These are phyloP conservation scores for Aradophagus sp. DNA, from an alignment of 1,140 invertebrate species.

Conservation along the genomic window DNA sequence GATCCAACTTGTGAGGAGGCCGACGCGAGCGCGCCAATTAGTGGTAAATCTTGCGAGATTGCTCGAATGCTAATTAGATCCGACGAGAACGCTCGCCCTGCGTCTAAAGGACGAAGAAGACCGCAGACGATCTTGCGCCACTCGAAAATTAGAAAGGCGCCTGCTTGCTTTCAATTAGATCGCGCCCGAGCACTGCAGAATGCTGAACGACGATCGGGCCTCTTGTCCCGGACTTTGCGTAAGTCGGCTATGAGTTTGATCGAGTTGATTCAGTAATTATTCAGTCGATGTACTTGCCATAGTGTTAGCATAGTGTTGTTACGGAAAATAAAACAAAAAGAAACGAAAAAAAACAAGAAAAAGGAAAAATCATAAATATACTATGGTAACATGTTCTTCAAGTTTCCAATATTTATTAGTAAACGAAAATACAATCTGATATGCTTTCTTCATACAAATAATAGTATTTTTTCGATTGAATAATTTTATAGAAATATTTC, in stretches of 20 bases:
- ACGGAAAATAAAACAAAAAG: too few relatives aligned
- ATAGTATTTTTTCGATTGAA: too few relatives aligned
- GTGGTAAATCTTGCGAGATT: conserved; percentile 45
- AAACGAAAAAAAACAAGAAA: too few relatives aligned
- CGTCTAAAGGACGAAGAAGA: conserved; percentile 27
- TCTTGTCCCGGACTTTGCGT: conserved; percentile 11
- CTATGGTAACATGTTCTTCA: too few relatives aligned
- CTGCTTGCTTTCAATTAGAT: conserved; percentile 55
- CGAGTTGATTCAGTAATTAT: conserved; percentile 17
- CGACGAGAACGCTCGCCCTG: conserved; percentile 5
- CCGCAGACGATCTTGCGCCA: conserved; percentile 57
- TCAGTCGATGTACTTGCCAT: conserved; percentile 5
- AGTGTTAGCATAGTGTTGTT: background rate
- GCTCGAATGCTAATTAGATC: conserved; percentile 55
- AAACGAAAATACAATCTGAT: too few relatives aligned
- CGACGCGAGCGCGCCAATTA: conserved; percentile 50
- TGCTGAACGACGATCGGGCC: conserved; percentile 2
- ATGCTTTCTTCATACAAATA: too few relatives aligned
- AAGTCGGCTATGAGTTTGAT: background rate
- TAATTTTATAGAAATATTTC: too few relatives aligned
- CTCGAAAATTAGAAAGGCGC: conserved; percentile 63
- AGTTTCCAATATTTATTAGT: too few relatives aligned
- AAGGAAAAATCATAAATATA: too few relatives aligned
- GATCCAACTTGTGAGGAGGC: conserved; percentile 16
- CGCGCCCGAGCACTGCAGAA: conserved; percentile 23